These are phyloP conservation scores for Diachasma alloeum DNA, from an alignment of 1,140 invertebrate genomes.

Conservation along the genomic window DNA sequence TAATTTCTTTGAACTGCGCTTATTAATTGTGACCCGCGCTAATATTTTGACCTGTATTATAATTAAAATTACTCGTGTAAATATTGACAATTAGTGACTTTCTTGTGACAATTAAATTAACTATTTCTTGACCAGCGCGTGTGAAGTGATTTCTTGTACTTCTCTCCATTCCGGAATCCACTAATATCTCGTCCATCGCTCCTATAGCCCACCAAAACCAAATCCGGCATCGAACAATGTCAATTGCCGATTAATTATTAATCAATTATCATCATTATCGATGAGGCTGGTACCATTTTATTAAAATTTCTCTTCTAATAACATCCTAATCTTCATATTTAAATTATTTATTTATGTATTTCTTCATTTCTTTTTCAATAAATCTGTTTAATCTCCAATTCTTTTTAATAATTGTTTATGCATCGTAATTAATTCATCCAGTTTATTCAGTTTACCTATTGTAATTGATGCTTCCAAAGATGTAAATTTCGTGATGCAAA, in stretches of 20 bases:
- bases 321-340: slow-evolving; percentile 2
- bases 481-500: slow-evolving; percentile 61
- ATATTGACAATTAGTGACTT: no score
- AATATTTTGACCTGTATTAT: no score
- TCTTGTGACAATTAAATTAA: no score
- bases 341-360: slow-evolving; percentile 2
- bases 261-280: slow-evolving; percentile 5
- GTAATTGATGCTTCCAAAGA: slow-evolving; percentile 63
- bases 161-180: no score
- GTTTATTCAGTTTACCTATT: slow-evolving; percentile 38
- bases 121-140: no score
- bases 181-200: no score
- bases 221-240: no score
- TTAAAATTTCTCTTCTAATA: neutral
- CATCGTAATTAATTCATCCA: slow-evolving; percentile 13
- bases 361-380: neutral
- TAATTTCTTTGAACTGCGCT: no score
- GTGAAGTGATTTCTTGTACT: no score
- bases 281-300: neutral
- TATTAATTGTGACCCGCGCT: no score
- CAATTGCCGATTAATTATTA: slow-evolving; percentile 4
- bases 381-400: neutral
- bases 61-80: no score
- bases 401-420: slow-evolving; percentile 8
- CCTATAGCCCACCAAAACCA: no score